These are phyloP conservation scores for Camptogramma bilineatum DNA, from an alignment of 2,888 invertebrate species.

Conservation along the genomic window DNA sequence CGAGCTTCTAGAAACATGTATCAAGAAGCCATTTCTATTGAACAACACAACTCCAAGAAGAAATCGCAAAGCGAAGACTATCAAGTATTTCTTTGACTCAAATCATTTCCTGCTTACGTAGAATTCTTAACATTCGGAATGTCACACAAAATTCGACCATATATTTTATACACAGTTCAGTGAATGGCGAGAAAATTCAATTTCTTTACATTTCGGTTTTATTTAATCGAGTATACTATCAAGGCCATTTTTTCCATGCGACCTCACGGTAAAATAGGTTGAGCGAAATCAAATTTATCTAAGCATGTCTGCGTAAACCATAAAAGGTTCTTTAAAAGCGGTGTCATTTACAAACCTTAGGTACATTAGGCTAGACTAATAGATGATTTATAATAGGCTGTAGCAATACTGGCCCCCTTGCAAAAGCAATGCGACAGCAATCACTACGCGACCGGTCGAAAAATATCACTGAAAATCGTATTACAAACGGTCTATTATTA, in stretches of 20 bases:
- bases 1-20: background rate
- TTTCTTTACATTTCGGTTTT: background rate
- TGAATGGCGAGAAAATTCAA: background rate
- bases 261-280: conserved; percentile 22
- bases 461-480: too few relatives aligned
- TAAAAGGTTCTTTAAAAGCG: conserved; percentile 22
- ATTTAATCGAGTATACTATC: conserved; percentile 15
- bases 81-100: background rate
- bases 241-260: conserved; percentile 20
- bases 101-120: background rate
- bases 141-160: background rate
- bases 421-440: too few relatives aligned
- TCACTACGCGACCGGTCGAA: too few relatives aligned
- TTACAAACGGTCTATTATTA: too few relatives aligned
- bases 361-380: background rate
- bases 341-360: conserved; percentile 29
- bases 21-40: background rate
- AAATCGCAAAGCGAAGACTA: background rate
- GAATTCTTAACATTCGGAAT: background rate
- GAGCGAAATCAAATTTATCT: conserved; percentile 33
- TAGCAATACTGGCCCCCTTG: background rate
- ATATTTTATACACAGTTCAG: conserved; percentile 4
- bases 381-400: background rate
- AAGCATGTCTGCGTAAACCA: conserved; percentile 22
- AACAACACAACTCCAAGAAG: background rate